Percentiles rank a stretch among this genome's conserved stretches.
These are phyloP conservation scores for Trissolcus brochymenae DNA, from an alignment of 2,888 invertebrate species.

Conservation along the genomic window DNA sequence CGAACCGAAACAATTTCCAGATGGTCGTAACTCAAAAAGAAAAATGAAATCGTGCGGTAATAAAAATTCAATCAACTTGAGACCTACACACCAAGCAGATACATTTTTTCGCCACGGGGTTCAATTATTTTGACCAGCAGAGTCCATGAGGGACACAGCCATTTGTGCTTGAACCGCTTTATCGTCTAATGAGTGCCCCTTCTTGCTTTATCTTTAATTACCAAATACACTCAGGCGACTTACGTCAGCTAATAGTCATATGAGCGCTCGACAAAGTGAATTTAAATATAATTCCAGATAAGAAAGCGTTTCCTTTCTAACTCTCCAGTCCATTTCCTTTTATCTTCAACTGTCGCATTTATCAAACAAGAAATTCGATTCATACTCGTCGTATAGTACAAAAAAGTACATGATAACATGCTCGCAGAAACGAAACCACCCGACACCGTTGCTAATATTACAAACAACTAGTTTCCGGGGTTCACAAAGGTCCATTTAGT, in stretches of 20 bases:
- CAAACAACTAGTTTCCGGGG: slow-evolving; percentile 47
- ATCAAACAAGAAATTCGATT: slow-evolving; percentile 49
- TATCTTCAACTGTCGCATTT: slow-evolving; percentile 47
- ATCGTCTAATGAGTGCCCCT: slow-evolving; percentile 51
- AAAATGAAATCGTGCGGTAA: slow-evolving; percentile 2
- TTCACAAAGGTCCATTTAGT: slow-evolving; percentile 34
- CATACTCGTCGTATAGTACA: background rate
- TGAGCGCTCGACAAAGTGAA: slow-evolving; percentile 42
- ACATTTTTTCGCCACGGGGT: slow-evolving; percentile 1
- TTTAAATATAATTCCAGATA: slow-evolving; percentile 55
- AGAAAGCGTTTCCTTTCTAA: slow-evolving; percentile 49
- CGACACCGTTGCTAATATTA: slow-evolving; percentile 26
- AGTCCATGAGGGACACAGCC: slow-evolving; percentile 31
- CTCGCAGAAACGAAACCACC: slow-evolving; percentile 4
- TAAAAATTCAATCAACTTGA: slow-evolving; percentile 34
- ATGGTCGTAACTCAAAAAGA: slow-evolving; percentile 29
- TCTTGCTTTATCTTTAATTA: slow-evolving; percentile 57
- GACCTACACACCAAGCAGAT: background rate
- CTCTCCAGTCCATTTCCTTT: slow-evolving; percentile 36
- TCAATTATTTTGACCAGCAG: slow-evolving; percentile 16
- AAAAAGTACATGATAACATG: slow-evolving; percentile 29
- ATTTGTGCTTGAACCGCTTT: slow-evolving; percentile 38
- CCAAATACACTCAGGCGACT: slow-evolving; percentile 53
- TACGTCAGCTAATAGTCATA: slow-evolving; percentile 53
- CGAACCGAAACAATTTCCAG: slow-evolving; percentile 20